Percentiles rank a stretch among this genome's conserved stretches.
Evolutionary conservation across 2,113 vertebrate genomes (phyloP).

Genomic region (Scartelaos histophorus): DNA sequence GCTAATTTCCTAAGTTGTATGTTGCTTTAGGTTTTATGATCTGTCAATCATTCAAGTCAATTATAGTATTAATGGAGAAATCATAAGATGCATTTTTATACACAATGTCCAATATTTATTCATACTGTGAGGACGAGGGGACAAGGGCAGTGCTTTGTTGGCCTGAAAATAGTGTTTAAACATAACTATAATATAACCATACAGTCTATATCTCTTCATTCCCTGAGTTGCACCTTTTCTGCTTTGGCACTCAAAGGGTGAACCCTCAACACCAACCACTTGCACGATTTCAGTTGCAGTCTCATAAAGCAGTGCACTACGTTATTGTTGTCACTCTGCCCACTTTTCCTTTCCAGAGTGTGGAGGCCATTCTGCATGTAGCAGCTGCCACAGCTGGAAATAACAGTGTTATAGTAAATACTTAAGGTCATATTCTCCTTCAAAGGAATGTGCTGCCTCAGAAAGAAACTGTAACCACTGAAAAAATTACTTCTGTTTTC

Average conservation of each 20-base stretch:
- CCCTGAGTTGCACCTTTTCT: neutral
- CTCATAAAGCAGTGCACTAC: slow-evolving; percentile 23
- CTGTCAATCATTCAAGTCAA: too few species aligned
- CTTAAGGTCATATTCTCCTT: slow-evolving; percentile 35
- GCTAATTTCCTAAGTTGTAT: too few species aligned
- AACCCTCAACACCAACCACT: neutral
- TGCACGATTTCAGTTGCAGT: neutral
- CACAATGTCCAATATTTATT: neutral
- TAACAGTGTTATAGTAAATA: slow-evolving; percentile 56
- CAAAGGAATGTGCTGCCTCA: slow-evolving; percentile 44
- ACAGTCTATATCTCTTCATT: neutral
- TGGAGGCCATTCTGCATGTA: slow-evolving; percentile 46
- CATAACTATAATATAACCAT: neutral
- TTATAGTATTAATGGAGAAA: too few species aligned
- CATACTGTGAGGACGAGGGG: neutral
- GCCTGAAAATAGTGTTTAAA: too few species aligned
- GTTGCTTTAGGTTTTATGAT: too few species aligned
- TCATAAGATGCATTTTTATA: too few species aligned
- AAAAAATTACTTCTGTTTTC: slow-evolving; percentile 1
- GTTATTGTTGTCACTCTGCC: slow-evolving; percentile 59
- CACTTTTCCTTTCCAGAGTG: slow-evolving; percentile 63
- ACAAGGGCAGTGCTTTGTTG: neutral
- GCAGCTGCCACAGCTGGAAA: slow-evolving; percentile 57
- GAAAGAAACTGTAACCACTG: slow-evolving; percentile 24
- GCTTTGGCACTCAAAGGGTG: neutral